Evolutionary conservation across 2,888 invertebrate genomes (phyloP).

Genomic region (Mythimna vitellina): DNA sequence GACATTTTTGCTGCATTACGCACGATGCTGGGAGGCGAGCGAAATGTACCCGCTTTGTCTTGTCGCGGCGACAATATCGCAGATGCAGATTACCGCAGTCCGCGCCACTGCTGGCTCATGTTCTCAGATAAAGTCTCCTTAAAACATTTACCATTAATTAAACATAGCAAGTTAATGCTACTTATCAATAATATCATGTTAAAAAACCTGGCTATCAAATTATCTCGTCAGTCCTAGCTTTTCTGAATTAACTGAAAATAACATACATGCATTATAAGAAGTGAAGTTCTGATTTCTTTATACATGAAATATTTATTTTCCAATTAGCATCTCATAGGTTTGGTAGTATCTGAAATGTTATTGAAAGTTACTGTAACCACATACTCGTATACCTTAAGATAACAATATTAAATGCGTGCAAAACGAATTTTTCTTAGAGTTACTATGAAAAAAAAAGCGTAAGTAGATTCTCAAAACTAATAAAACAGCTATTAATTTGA

Average conservation of each 20-base stretch:
- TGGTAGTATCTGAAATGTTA: slow-evolving; percentile 7
- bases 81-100: slow-evolving; percentile 41
- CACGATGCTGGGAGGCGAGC: slow-evolving; percentile 57
- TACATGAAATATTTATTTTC: slow-evolving; percentile 16
- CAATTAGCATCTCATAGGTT: slow-evolving; percentile 34
- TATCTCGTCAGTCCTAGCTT: background rate
- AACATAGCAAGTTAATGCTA: background rate
- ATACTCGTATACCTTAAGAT: slow-evolving; percentile 2
- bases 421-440: slow-evolving; percentile 6
- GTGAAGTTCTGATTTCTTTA: slow-evolving; percentile 1
- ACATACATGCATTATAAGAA: background rate
- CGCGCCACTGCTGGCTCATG: slow-evolving; percentile 19
- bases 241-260: background rate
- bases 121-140: slow-evolving; percentile 18
- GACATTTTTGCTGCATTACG: slow-evolving; percentile 80
- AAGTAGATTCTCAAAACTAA: slow-evolving; percentile 34
- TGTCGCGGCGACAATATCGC: slow-evolving; percentile 46
- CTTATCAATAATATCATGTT: background rate
- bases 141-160: slow-evolving; percentile 24
- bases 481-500: slow-evolving; percentile 43
- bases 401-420: background rate
- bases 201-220: background rate
- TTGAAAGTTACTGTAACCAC: slow-evolving; percentile 31
- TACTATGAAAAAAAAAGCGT: slow-evolving; percentile 6
- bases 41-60: slow-evolving; percentile 62